phyloP scores from a whole-genome alignment of 2,113 vertebrate species.

The Hyaena hyaena region DNA sequence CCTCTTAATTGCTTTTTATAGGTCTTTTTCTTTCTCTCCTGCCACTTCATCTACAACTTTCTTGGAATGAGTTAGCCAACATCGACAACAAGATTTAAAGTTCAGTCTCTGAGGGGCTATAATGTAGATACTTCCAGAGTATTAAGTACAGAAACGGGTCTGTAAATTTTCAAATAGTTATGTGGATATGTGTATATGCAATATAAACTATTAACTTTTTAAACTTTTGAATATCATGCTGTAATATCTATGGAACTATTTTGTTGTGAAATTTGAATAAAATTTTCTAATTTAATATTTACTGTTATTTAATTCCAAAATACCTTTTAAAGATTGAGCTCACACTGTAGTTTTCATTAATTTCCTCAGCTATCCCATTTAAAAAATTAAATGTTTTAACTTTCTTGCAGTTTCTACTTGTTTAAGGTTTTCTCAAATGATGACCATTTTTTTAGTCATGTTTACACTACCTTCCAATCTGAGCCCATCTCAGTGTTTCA shows the following conservation, averaged over 20 bases:
- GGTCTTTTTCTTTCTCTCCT: conserved; percentile 18
- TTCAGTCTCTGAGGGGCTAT: neutral
- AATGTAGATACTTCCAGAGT: neutral
- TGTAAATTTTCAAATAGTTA: conserved; percentile 19
- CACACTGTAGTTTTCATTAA: neutral
- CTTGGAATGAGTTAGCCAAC: neutral
- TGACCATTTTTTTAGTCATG: neutral
- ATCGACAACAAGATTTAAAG: conserved; percentile 30
- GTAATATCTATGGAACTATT: neutral
- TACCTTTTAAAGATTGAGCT: neutral
- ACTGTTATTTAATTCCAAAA: neutral
- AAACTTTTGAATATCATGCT: neutral
- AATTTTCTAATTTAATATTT: conserved; percentile 3
- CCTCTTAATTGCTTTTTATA: conserved; percentile 44
- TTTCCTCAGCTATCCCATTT: conserved; percentile 14
- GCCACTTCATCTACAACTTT: neutral
- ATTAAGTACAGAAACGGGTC: neutral
- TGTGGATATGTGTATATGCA: neutral
- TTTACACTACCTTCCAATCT: conserved; percentile 63
- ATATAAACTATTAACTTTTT: conserved; percentile 2
- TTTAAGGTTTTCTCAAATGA: conserved; percentile 14
- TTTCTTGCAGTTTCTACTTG: conserved; percentile 26
- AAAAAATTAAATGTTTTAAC: conserved; percentile 41
- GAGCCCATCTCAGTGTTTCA: conserved; percentile 68
- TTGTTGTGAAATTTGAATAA: neutral